These are phyloP conservation scores for Microtus richardsoni DNA, from an alignment of 2,113 vertebrate species.

Conservation along the genomic window DNA sequence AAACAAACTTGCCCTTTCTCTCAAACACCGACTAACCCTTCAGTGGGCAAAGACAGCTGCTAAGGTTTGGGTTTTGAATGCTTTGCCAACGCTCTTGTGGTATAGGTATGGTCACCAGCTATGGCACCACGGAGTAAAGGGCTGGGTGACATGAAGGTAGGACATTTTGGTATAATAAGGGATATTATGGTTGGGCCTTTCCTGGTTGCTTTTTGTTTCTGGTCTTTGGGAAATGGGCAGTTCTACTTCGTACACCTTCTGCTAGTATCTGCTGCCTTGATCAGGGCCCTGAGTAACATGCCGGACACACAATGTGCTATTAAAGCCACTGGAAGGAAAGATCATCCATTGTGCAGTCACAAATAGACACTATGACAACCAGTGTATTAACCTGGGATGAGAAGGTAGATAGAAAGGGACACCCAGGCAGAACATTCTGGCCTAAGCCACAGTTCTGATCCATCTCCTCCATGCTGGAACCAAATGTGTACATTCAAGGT, in stretches of 20 bases:
- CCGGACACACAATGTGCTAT: too few species aligned
- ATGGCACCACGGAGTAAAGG: not conserved
- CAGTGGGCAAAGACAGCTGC: too few species aligned
- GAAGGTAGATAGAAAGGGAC: not conserved
- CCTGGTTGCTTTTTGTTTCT: not conserved
- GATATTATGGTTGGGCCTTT: not conserved
- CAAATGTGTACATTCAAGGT: not conserved
- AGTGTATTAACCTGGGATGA: accelerated
- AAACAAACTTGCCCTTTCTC: not conserved
- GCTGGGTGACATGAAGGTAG: not conserved
- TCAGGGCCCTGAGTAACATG: not conserved
- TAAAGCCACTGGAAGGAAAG: not conserved
- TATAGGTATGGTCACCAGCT: not conserved
- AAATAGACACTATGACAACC: accelerated
- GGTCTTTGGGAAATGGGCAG: not conserved
- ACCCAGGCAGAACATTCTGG: accelerated
- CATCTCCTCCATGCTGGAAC: not conserved
- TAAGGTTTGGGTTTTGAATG: too few species aligned
- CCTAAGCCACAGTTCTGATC: too few species aligned
- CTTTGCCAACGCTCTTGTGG: not conserved
- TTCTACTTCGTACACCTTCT: not conserved
- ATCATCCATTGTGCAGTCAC: too few species aligned
- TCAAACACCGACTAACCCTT: not conserved
- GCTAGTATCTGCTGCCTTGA: too few species aligned
- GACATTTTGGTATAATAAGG: not conserved